phyloP scores from a whole-genome alignment of 2,888 invertebrate genomes.

The Aphrophora alni region DNA sequence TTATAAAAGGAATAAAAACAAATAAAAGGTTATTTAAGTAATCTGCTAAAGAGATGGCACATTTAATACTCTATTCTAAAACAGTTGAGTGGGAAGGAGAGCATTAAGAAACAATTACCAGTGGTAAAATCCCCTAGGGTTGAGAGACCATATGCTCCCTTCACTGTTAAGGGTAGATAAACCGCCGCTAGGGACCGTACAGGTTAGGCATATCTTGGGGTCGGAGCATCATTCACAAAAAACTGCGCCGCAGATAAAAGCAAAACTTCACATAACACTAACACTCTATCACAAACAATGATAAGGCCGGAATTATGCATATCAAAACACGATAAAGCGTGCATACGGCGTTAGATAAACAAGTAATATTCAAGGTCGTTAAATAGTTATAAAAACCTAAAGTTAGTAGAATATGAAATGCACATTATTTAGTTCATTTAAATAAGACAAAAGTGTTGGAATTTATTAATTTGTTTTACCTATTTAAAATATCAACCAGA shows the following conservation, averaged over 20 bases:
- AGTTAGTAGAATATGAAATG: no score
- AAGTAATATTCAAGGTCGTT: not conserved
- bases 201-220: not conserved
- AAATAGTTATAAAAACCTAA: no score
- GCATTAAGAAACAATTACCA: slow-evolving; percentile 6
- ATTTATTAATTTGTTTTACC: no score
- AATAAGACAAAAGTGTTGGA: no score
- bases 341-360: not conserved
- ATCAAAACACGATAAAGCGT: not conserved
- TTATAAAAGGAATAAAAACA: no score
- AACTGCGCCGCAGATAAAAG: not conserved
- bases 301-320: not conserved
- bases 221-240: not conserved
- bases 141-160: slow-evolving; percentile 5
- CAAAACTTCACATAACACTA: not conserved
- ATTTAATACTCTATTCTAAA: not conserved
- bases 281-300: not conserved
- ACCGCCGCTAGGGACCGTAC: not conserved
- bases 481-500: no score
- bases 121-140: not conserved
- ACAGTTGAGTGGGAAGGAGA: not conserved
- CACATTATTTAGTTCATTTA: no score
- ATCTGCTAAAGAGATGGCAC: no score
- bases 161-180: slow-evolving; percentile 6
- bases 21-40: no score